Evolutionary conservation across 1,140 invertebrate genomes (phyloP), one percentile per base, ranked within the genome.

Genomic region (Lucilia cuprina): DNA sequence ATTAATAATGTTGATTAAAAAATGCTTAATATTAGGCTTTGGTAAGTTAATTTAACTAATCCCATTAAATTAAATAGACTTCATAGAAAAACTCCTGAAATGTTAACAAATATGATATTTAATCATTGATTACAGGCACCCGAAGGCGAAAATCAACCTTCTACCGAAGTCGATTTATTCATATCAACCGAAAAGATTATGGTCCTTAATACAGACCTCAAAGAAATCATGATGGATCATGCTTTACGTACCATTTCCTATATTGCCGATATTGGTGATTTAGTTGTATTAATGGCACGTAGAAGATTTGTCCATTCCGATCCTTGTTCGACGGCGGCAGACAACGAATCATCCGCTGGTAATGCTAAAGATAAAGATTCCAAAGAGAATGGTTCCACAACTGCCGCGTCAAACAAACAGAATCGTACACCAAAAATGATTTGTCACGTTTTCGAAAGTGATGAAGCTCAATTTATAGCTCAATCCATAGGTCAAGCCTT

Each of bases 151-250:
- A 97, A 96, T 85, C 99, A 99, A 91, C 99, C 99, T 4, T 99
- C 97, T 90, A 99, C 98, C 5, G 98, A 99, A 92, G 99, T 99
- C 9, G 99, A 99, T 91, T 93, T 99, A 10, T 99, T 99, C 92
- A 99, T 99, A 88, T 99, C 99, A 55, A 99, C 98, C 3, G 99
- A 99, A 92, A 99, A 99, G 92, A 99, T 99, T 86, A 99, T 99
- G 99, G 99, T 99, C 83, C 94, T 99, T 30, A 99, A 99, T 91
- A 99, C 98, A 5, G 98, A 99, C 92, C 92, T 99, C 35, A 99
- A 99, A 92, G 99, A 99, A 93, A 99, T 99, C 70, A 99, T 99
- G 98, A 99, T 99, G 99, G 99, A 99, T 91, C 99, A 99, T 92
- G 97, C 98, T 0, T 92, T 99, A 70, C 93, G 98, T 85, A 99